Evolutionary conservation across 2,888 invertebrate species (phyloP), one percentile per base, ranked within the genome.

Genomic region (Meandrusa payeni): DNA sequence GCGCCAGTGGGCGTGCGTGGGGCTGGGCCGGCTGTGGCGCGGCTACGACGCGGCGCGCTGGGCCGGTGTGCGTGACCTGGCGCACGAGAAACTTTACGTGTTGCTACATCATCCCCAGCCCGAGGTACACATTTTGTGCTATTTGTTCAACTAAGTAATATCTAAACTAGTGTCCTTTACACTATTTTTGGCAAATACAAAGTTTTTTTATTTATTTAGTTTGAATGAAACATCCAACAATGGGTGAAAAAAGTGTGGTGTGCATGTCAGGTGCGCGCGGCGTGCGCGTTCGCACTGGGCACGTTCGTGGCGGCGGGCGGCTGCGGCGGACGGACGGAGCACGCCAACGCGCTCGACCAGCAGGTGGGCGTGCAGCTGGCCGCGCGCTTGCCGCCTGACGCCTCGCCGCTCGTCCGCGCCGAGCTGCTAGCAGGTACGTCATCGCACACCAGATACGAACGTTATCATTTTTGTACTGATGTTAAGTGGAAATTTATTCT

Each of bases 31-130:
- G 43, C 89, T 97, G 53, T 98, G 98, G 98, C 93, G 95, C 61
- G 93, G 94, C 66, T 95, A 93, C 70, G 95, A 96, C 60, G 92
- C 92, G 63, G 95, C 95, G 3, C 90, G 96, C 53, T 98, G 99
- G 98, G 96, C 96, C 44, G 99, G 97, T 9, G 98, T 97, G 11
- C 89, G 99, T 5, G 97, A 98, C 75, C 93, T 94, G 57, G 98
- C 98, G n/a, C 97, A 98, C 76, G 98, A 98, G 75, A 98, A 98
- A 77, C 89, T 99, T 5, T 95, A 93, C 67, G 91, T 89, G 32
- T 86, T 97, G 51, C 85, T 98, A 37, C 89, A 89, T 47, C 97
- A 98, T 82, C 89, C 91, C 1, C 91, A 93, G 28, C 96, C 98
- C 1, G 98, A 98, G 90, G 97, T 69, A 7, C 17, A 2, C 4